Percentiles rank a stretch among this genome's conserved stretches.
phyloP scores from a whole-genome alignment of 2,888 invertebrate species.

The Andrena chrysosceles region DNA sequence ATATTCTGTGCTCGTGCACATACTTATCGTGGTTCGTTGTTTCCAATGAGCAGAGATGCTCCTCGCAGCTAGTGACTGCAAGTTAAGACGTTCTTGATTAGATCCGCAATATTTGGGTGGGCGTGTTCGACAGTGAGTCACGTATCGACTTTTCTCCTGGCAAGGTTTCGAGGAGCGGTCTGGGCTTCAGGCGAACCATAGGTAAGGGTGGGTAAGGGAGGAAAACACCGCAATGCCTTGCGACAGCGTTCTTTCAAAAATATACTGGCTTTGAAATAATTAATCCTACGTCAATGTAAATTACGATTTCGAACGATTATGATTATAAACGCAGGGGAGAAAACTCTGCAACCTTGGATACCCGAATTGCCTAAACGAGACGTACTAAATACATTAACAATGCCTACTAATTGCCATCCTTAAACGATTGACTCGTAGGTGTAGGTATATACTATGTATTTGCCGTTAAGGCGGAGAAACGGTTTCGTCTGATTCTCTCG shows the following conservation, averaged over 20 bases:
- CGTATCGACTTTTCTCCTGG: constrained; percentile 78
- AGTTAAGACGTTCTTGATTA: constrained; percentile 38
- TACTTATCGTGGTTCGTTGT: not conserved
- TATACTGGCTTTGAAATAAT: not conserved
- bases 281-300: not conserved
- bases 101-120: constrained; percentile 52
- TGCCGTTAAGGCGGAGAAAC: not conserved
- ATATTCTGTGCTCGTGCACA: not conserved
- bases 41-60: not conserved
- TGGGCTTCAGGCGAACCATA: constrained; percentile 46
- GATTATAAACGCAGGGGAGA: no score
- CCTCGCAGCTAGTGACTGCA: not conserved
- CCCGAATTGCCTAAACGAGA: no score
- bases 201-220: constrained; percentile 57
- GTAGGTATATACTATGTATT: not conserved
- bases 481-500: constrained; percentile 3
- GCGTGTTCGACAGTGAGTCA: constrained; percentile 75
- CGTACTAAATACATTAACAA: no score
- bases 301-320: not conserved
- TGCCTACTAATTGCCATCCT: no score
- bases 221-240: constrained; percentile 28
- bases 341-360: no score
- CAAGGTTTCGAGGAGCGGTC: constrained; percentile 34
- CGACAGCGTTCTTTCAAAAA: not conserved
- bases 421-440: no score